Percentiles rank a stretch among this genome's conserved stretches.
phyloP scores from a whole-genome alignment of 2,888 invertebrate species.

The Oegoconia quadripuncta region DNA sequence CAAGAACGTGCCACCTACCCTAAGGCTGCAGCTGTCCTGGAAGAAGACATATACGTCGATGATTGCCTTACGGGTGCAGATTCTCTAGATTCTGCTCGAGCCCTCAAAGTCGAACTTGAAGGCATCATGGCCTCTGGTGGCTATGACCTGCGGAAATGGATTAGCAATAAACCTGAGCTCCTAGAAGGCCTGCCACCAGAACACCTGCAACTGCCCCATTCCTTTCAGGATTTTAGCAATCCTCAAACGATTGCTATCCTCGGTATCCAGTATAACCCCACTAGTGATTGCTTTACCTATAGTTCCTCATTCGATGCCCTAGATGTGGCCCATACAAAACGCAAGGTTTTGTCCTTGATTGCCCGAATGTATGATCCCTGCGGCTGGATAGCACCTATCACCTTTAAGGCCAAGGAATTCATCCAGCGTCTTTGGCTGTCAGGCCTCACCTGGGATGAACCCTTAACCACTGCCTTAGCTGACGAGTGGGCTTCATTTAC shows the following conservation, averaged over 20 bases:
- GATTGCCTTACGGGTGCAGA: too few species aligned
- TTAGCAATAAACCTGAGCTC: neutral
- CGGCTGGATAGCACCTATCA: conserved; percentile 12
- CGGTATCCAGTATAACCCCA: neutral
- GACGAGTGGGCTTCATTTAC: conserved; percentile 15
- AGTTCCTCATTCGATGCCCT: too few species aligned
- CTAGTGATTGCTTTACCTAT: too few species aligned
- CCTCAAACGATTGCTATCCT: too few species aligned
- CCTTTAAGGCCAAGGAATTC: conserved; percentile 3
- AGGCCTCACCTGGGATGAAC: conserved; percentile 11
- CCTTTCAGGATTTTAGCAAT: too few species aligned
- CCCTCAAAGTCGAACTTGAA: too few species aligned
- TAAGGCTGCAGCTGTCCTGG: too few species aligned
- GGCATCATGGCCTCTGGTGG: too few species aligned
- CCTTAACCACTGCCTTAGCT: neutral
- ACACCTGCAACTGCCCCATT: too few species aligned
- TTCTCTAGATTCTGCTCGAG: too few species aligned
- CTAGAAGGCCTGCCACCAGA: neutral
- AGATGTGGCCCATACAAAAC: conserved; percentile 3
- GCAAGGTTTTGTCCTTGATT: conserved; percentile 4
- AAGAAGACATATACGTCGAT: too few species aligned
- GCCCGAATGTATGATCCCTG: conserved; percentile 12
- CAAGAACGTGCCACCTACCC: too few species aligned
- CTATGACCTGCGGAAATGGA: conserved; percentile 14
- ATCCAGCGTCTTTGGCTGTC: conserved; percentile 15